Evolutionary conservation across 2,113 vertebrate genomes (phyloP), one percentile per base, ranked within the genome.

Genomic region (Drymodes brunneopygia): DNA sequence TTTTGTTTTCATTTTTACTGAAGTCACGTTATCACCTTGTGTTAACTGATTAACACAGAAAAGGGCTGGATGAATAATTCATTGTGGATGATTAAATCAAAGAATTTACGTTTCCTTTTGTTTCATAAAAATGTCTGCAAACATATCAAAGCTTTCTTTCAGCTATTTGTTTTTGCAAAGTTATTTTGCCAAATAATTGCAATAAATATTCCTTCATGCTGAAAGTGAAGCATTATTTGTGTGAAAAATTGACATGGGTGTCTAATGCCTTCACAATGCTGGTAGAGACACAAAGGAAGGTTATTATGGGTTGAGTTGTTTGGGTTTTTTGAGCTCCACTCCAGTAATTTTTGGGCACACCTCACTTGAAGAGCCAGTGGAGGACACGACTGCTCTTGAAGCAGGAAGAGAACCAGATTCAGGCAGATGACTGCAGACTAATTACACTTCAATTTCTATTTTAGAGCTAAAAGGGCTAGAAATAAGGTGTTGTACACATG

Each of bases 31-130:
- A 88, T 75, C 94, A 96, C 86, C 90, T 96, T 93, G 75, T 75
- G 89, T 86, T 94, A 92, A 81, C 90, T 93, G 90, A 96, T 97
- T 94, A 96, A 93, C 13, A 9, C 44, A 88, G 93, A 88, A 92
- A 86, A 94, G 47, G 81, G 72, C 25, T 84, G 82, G 53, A 96
- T 96, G 90, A 96, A 96, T 97, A 93, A 97, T 97, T 93, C 77
- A 96, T 86, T 78, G 42, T 29, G 69, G 81, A 71, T 72, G 88
- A 92, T 95, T 92, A 90, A 95, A 96, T 95, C 93, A 86, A 96
- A 96, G 86, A 95, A 94, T 94, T 92, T 94, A 93, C 10, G 6
- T 92, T 92, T 95, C 42, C 75, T 95, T 96, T 96, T 97, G 92
- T 93, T 96, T 94, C 86, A 69, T 93, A 94, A 94, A 94, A 95